phyloP scores from a whole-genome alignment of 2,797 vertebrate genomes.

The Paedocypris micromegethes region DNA sequence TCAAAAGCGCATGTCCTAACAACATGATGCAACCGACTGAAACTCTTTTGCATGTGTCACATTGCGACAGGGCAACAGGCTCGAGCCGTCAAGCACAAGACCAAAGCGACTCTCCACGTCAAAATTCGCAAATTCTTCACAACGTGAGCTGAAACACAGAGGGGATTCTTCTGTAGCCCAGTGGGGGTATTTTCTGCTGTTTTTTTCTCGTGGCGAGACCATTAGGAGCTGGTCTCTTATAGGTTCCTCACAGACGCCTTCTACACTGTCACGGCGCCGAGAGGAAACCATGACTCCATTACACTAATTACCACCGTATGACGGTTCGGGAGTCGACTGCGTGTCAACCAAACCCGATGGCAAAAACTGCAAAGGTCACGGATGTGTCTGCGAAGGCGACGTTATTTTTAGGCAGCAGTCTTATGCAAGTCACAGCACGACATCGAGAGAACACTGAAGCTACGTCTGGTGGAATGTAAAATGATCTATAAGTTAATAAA shows the following conservation, averaged over 20 bases:
- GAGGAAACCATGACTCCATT: constrained; percentile 47
- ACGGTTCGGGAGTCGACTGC: constrained; percentile 60
- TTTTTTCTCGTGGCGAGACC: constrained; percentile 4
- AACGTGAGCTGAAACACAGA: not conserved
- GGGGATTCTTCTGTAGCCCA: constrained; percentile 12
- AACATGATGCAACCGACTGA: constrained; percentile 41
- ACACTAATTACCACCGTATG: constrained; percentile 69
- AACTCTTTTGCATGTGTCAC: constrained; percentile 30
- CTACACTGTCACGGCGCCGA: constrained; percentile 18
- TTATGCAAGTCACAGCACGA: not conserved
- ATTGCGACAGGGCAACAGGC: constrained; percentile 32
- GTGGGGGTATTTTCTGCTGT: constrained; percentile 21
- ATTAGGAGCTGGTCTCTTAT: constrained; percentile 31
- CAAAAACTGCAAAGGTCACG: constrained; percentile 51
- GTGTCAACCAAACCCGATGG: constrained; percentile 59
- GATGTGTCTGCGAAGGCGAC: constrained; percentile 48
- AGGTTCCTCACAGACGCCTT: not conserved
- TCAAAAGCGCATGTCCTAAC: constrained; percentile 22
- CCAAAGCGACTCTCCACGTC: constrained; percentile 14
- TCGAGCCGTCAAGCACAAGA: constrained; percentile 12
- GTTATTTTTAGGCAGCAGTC: constrained; percentile 51
- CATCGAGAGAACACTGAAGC: not conserved
- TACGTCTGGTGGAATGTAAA: not conserved
- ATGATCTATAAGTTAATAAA: too few relatives aligned
- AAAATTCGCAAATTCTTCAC: constrained; percentile 24